Evolutionary conservation across 2,888 invertebrate species (phyloP).

Genomic region (Andrena hattorfiana): DNA sequence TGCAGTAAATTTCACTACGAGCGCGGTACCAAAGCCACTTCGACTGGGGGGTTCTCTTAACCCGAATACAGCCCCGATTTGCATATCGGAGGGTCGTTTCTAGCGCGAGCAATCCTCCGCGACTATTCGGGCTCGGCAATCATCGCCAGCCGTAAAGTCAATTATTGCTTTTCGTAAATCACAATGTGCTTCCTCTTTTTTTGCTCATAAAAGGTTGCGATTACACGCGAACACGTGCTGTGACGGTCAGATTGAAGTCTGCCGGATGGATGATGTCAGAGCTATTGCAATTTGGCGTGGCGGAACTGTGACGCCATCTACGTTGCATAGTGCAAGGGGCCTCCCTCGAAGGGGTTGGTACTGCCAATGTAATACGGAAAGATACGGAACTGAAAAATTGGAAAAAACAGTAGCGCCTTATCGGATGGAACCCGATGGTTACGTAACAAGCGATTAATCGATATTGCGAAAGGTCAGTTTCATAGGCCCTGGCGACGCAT

Average conservation of each 20-base stretch:
- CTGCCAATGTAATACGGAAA: neutral
- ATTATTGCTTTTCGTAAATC: constrained; percentile 37
- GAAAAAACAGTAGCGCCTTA: constrained; percentile 43
- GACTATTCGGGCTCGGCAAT: constrained; percentile 28
- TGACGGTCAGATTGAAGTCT: no score
- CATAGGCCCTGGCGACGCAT: constrained; percentile 41
- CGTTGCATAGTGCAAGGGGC: no score
- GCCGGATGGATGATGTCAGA: no score
- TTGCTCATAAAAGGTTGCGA: neutral
- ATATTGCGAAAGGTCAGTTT: constrained; percentile 72
- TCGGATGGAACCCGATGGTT: constrained; percentile 40
- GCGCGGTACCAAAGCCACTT: constrained; percentile 38
- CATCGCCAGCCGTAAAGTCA: constrained; percentile 45
- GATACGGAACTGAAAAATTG: constrained; percentile 4
- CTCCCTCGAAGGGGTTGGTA: neutral
- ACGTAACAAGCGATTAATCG: constrained; percentile 67
- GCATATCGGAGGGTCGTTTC: constrained; percentile 56
- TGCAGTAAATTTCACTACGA: constrained; percentile 60
- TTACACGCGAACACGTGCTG: no score
- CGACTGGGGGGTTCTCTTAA: constrained; percentile 59
- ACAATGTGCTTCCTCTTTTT: neutral
- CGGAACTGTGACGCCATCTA: no score
- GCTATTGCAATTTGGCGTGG: no score
- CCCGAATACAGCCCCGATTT: constrained; percentile 66
- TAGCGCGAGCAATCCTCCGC: constrained; percentile 44